Evolutionary conservation across 2,797 vertebrate species (phyloP).

Genomic region (Agapornis canus): DNA sequence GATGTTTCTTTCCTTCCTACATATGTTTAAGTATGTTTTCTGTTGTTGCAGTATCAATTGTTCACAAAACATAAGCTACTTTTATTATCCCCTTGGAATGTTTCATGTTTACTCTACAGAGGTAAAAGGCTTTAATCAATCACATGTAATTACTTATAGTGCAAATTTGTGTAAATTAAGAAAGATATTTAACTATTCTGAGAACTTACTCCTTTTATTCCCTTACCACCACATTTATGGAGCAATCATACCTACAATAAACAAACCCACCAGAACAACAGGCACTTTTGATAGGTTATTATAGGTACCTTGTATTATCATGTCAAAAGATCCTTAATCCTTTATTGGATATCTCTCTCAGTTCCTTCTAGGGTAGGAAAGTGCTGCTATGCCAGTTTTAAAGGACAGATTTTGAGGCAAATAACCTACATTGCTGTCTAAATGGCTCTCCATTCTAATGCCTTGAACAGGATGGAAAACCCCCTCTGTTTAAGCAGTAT

Average conservation of each 20-base stretch:
- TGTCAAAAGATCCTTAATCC: neutral
- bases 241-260: neutral
- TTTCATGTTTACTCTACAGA: neutral
- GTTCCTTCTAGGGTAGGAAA: neutral
- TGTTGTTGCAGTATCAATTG: neutral
- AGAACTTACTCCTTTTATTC: neutral
- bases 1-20: neutral
- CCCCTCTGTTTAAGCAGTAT: neutral
- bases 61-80: neutral
- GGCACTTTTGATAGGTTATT: neutral
- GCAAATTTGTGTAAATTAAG: neutral
- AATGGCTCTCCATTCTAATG: neutral
- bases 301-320: neutral
- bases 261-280: neutral
- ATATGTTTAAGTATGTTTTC: neutral
- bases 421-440: neutral
- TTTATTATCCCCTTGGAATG: neutral
- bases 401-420: neutral
- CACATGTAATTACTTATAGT: neutral
- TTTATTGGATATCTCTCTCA: neutral
- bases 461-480: neutral
- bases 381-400: neutral
- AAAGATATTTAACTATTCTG: neutral
- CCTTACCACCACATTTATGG: neutral
- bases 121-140: constrained; percentile 8